Percentiles rank a stretch among this genome's conserved stretches.
Evolutionary conservation across 2,113 vertebrate genomes (phyloP).

Genomic region (Trogon surrucura): DNA sequence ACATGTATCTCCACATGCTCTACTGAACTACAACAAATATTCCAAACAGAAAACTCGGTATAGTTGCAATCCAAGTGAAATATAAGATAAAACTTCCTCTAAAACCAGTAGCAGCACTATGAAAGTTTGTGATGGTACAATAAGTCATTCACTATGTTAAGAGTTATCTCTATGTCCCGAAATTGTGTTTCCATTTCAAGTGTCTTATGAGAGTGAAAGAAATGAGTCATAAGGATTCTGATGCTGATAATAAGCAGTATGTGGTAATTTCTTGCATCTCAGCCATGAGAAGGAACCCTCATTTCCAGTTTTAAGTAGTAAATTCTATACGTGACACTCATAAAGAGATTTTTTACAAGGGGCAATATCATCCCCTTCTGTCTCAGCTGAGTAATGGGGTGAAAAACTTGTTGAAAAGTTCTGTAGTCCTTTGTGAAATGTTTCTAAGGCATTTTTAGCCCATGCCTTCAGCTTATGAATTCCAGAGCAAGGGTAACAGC

Average conservation of each 20-base stretch:
- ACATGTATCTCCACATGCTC: accelerated
- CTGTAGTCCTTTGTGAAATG: neutral
- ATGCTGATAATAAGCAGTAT: neutral
- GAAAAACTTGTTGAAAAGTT: neutral
- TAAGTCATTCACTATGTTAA: neutral
- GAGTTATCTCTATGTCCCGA: neutral
- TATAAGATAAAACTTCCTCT: neutral
- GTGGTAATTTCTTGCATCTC: neutral
- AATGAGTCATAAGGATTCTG: neutral
- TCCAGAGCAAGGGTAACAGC: neutral
- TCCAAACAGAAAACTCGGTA: accelerated
- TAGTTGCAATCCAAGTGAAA: neutral
- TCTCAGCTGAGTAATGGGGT: neutral
- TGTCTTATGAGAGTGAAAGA: neutral
- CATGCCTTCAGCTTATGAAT: neutral
- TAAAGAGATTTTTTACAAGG: neutral
- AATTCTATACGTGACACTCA: neutral
- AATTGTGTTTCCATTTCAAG: neutral
- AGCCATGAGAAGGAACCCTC: neutral
- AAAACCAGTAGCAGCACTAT: neutral
- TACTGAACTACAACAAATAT: neutral
- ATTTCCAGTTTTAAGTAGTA: neutral
- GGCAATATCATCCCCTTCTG: neutral
- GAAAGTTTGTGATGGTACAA: neutral
- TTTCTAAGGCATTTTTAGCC: neutral